Evolutionary conservation across 2,888 invertebrate species (phyloP).

Genomic region (Stenchaetothrips biformis): DNA sequence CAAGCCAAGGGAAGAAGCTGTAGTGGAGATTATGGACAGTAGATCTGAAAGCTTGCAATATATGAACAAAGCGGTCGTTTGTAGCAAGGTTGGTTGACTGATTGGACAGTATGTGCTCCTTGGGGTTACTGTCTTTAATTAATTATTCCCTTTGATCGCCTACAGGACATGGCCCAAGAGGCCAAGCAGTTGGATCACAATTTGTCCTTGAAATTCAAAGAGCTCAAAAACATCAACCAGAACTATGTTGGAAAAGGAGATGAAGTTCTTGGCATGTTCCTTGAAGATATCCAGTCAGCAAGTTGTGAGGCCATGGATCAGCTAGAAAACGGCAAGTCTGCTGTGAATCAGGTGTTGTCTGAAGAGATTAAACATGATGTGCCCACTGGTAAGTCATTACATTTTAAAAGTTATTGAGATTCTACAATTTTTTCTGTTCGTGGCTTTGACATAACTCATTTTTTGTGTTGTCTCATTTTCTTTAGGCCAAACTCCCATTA

Average conservation of each 20-base stretch:
- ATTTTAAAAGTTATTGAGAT: background rate
- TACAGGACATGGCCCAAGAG: background rate
- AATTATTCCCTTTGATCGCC: background rate
- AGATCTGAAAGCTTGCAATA: too few species aligned
- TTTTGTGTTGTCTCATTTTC: background rate
- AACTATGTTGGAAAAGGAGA: background rate
- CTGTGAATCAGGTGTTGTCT: background rate
- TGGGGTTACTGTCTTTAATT: background rate
- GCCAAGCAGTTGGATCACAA: background rate
- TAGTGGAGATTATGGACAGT: too few species aligned
- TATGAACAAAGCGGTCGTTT: background rate
- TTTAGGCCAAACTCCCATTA: background rate
- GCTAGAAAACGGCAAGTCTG: background rate
- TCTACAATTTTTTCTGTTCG: background rate
- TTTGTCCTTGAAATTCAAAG: too few species aligned
- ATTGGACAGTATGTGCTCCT: background rate
- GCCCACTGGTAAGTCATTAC: background rate
- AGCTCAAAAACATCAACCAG: too few species aligned
- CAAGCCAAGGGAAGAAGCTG: too few species aligned
- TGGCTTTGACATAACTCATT: background rate
- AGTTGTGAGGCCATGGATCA: background rate
- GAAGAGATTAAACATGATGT: background rate
- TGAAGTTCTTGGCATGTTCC: background rate
- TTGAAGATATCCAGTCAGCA: background rate
- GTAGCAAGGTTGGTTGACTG: background rate